These are phyloP conservation scores for Myiozetetes cayanensis DNA, from an alignment of 2,113 vertebrate genomes.

Conservation along the genomic window DNA sequence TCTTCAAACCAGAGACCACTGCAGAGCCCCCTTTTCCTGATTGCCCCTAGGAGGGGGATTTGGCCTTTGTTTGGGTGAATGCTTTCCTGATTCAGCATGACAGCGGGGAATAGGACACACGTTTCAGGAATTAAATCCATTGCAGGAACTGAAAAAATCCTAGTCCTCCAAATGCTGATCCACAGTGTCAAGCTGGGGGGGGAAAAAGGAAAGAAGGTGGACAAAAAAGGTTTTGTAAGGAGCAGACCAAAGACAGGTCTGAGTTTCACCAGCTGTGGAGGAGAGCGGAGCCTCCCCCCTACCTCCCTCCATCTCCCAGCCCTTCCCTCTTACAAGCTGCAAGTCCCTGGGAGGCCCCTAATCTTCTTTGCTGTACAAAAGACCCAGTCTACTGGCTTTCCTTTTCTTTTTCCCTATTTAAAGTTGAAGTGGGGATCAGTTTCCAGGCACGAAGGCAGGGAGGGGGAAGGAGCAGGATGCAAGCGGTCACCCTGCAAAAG, in stretches of 20 bases:
- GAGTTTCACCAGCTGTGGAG: background rate
- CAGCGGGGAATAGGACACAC: background rate
- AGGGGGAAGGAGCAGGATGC: background rate
- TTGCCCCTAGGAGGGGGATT: slow-evolving; percentile 5
- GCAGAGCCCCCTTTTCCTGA: slow-evolving; percentile 1
- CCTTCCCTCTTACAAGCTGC: slow-evolving; percentile 10
- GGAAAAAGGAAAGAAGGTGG: background rate
- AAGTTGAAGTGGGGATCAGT: slow-evolving; percentile 47
- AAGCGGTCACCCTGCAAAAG: background rate
- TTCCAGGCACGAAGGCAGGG: background rate
- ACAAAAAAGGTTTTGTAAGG: background rate
- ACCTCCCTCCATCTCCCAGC: background rate
- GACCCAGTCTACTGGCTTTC: slow-evolving; percentile 28
- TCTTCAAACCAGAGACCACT: background rate
- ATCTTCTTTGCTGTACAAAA: slow-evolving; percentile 57
- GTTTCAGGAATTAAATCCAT: background rate
- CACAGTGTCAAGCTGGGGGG: background rate
- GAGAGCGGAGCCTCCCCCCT: background rate
- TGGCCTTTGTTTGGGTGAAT: slow-evolving; percentile 35
- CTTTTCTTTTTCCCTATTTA: slow-evolving; percentile 52
- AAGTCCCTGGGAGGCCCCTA: slow-evolving; percentile 47
- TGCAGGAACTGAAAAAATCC: background rate
- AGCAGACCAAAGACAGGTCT: background rate
- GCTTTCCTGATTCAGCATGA: slow-evolving; percentile 20
- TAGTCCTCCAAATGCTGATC: background rate